Evolutionary conservation across 2,797 vertebrate species (phyloP).

Genomic region (Naso thynnoides): DNA sequence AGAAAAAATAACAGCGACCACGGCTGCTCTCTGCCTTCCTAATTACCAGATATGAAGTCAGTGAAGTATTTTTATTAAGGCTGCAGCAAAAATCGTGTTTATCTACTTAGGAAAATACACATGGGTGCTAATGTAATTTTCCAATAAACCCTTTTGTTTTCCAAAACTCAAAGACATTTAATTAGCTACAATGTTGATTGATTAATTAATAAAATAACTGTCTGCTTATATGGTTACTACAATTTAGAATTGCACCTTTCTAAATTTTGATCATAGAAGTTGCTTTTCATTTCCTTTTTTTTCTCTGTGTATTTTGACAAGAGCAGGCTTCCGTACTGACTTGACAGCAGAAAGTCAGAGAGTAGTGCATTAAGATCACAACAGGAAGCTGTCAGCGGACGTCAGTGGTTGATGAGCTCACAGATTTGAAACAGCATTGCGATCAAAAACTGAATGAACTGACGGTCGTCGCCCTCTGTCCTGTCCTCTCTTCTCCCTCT

Average conservation of each 20-base stretch:
- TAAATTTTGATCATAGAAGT: background rate
- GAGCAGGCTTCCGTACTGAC: background rate
- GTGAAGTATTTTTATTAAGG: too few relatives aligned
- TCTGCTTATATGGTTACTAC: background rate
- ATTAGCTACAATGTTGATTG: background rate
- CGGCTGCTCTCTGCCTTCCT: too few relatives aligned
- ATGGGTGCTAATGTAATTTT: too few relatives aligned
- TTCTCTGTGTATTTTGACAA: background rate
- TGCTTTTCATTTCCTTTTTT: background rate
- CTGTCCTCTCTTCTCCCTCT: conserved; percentile 4
- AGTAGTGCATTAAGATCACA: background rate
- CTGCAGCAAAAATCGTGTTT: too few relatives aligned
- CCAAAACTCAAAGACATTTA: background rate
- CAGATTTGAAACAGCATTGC: background rate
- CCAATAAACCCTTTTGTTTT: too few relatives aligned
- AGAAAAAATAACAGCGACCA: too few relatives aligned
- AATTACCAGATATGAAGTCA: too few relatives aligned
- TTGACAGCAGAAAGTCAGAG: background rate
- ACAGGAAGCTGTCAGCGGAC: background rate
- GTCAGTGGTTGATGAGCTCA: background rate
- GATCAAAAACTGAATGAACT: background rate
- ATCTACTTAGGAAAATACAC: too few relatives aligned
- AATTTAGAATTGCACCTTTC: background rate
- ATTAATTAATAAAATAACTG: background rate
- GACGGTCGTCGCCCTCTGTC: background rate